phyloP scores from a whole-genome alignment of 2,888 invertebrate species.

The Phyllotreta striolata region DNA sequence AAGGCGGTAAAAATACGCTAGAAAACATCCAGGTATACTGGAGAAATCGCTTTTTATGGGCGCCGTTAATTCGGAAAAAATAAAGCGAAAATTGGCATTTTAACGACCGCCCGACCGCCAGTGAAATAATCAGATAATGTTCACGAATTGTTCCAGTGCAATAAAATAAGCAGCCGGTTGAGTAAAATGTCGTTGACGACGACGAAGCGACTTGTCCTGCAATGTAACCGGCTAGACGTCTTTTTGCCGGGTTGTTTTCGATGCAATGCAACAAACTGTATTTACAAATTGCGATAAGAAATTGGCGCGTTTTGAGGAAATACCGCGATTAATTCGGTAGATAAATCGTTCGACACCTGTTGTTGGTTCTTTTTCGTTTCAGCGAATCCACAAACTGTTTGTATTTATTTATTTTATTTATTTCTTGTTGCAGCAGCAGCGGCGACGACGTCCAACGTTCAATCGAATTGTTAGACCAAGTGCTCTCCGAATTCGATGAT shows the following conservation, averaged over 20 bases:
- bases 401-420: constrained; percentile 12
- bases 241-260: constrained; percentile 14
- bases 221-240: constrained; percentile 19
- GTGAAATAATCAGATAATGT: constrained; percentile 20
- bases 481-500: constrained; percentile 91
- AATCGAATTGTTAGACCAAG: constrained; percentile 86
- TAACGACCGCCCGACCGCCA: constrained; percentile 17
- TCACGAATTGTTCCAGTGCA: constrained; percentile 21
- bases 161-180: constrained; percentile 10
- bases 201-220: constrained; percentile 7
- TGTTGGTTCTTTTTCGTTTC: neutral
- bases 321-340: too few relatives aligned
- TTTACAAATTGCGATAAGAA: too few relatives aligned
- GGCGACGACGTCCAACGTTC: constrained; percentile 89
- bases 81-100: constrained; percentile 5
- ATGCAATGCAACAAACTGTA: neutral
- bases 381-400: neutral
- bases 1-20: too few relatives aligned
- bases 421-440: constrained; percentile 69
- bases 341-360: constrained; percentile 1
- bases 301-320: too few relatives aligned
- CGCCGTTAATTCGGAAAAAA: neutral
- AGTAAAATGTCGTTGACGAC: neutral
- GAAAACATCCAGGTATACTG: too few relatives aligned
- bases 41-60: too few relatives aligned